Percentiles rank a stretch among this genome's conserved stretches.
Evolutionary conservation across 2,113 vertebrate genomes (phyloP).

Genomic region (Amphiprion ocellaris): DNA sequence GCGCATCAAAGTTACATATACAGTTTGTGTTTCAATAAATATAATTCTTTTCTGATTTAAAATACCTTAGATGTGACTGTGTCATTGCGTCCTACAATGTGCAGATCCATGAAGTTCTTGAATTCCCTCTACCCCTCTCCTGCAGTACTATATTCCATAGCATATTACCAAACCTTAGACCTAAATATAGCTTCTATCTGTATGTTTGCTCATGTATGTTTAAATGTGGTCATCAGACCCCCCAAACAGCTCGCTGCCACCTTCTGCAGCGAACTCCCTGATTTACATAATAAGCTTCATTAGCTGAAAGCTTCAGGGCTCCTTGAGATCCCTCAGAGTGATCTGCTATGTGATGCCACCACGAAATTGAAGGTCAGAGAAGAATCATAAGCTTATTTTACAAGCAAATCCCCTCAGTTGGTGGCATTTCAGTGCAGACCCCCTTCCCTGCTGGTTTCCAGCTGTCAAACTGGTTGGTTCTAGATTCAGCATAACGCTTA

Average conservation of each 20-base stretch:
- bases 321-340: background rate
- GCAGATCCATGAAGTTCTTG: no score
- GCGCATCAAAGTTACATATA: no score
- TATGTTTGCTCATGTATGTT: no score
- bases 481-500: background rate
- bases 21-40: no score
- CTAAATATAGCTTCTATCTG: no score
- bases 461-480: conserved; percentile 23
- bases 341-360: background rate
- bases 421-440: conserved; percentile 22
- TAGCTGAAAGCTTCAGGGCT: conserved; percentile 7
- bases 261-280: conserved; percentile 10
- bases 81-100: no score
- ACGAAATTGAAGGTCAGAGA: conserved; percentile 41
- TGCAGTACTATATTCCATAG: no score
- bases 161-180: no score
- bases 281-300: conserved; percentile 24
- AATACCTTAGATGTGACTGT: no score
- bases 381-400: conserved; percentile 4
- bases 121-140: no score
- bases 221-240: background rate
- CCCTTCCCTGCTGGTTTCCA: conserved; percentile 22
- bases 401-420: conserved; percentile 17
- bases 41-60: no score
- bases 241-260: background rate